phyloP scores from a whole-genome alignment of 1,140 invertebrate species.

The Drosophila navojoa region DNA sequence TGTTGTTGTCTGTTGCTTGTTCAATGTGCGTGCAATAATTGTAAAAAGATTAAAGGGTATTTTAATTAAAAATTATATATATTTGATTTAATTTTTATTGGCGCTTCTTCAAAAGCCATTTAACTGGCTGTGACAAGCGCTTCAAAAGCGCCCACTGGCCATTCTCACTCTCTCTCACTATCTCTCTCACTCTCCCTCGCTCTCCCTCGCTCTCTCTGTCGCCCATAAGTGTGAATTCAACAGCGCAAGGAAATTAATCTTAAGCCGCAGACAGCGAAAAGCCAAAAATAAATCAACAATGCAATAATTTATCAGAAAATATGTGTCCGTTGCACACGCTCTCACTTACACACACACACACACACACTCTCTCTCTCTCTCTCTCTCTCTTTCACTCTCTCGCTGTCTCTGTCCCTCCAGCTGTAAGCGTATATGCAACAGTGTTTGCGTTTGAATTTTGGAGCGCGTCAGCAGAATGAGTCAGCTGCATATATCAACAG shows the following conservation, averaged over 20 bases:
- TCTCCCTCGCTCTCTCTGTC: background rate
- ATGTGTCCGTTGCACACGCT: conserved; percentile 72
- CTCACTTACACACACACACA: background rate
- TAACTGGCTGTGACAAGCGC: conserved; percentile 47
- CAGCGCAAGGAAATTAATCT: conserved; percentile 82
- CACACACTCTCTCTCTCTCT: conserved; percentile 14
- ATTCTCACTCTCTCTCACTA: background rate
- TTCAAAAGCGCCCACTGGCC: conserved; percentile 2
- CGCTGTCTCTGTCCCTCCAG: background rate
- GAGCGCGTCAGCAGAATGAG: conserved; percentile 79
- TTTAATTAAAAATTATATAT: conserved; percentile 83
- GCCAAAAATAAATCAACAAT: conserved; percentile 83
- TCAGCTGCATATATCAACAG: conserved; percentile 77
- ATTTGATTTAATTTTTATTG: conserved; percentile 83
- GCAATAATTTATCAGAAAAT: conserved; percentile 83
- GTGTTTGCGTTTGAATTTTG: conserved; percentile 82
- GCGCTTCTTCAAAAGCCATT: conserved; percentile 78
- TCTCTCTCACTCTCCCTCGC: background rate
- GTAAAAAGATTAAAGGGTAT: conserved; percentile 79
- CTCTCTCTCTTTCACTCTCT: conserved; percentile 4
- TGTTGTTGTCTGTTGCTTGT: conserved; percentile 19
- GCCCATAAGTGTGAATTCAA: conserved; percentile 77
- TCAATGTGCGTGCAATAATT: conserved; percentile 70
- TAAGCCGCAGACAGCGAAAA: conserved; percentile 82
- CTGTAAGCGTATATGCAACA: conserved; percentile 71